phyloP scores from a whole-genome alignment of 2,888 invertebrate genomes.

The Oligia fasciuncula region DNA sequence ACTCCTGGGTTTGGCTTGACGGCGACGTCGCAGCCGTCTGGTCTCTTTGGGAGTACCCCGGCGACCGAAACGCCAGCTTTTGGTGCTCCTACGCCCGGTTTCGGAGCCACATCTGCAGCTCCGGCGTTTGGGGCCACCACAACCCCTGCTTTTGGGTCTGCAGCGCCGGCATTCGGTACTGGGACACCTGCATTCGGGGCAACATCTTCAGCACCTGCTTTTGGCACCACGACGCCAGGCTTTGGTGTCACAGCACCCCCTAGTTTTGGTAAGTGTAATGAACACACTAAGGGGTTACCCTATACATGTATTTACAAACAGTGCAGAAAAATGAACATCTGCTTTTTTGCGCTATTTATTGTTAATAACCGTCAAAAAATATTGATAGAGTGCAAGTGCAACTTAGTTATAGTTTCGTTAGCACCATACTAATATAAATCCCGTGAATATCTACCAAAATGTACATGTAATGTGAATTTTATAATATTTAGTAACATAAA shows the following conservation, averaged over 20 bases:
- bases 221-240: conserved; percentile 73
- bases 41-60: conserved; percentile 78
- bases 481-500: neutral
- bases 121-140: conserved; percentile 68
- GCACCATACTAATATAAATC: neutral
- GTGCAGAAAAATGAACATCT: neutral
- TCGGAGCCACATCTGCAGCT: conserved; percentile 69
- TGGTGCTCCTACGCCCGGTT: conserved; percentile 69
- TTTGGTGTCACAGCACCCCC: conserved; percentile 75
- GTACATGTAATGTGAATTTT: neutral
- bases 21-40: conserved; percentile 78
- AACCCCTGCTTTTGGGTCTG: conserved; percentile 62
- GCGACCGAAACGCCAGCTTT: conserved; percentile 73
- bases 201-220: conserved; percentile 68
- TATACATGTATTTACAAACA: neutral
- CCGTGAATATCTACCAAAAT: neutral
- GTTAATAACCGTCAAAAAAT: neutral
- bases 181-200: conserved; percentile 69
- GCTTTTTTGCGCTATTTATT: neutral
- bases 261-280: conserved; percentile 69
- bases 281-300: too few species aligned
- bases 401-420: neutral
- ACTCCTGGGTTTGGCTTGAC: conserved; percentile 81
- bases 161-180: conserved; percentile 69
- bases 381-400: neutral